Percentiles rank a stretch among this genome's conserved stretches.
phyloP scores from a whole-genome alignment of 30 jellyfish, hydroid and myxozoan genomes.

The Hydractinia symbiolongicarpus region DNA sequence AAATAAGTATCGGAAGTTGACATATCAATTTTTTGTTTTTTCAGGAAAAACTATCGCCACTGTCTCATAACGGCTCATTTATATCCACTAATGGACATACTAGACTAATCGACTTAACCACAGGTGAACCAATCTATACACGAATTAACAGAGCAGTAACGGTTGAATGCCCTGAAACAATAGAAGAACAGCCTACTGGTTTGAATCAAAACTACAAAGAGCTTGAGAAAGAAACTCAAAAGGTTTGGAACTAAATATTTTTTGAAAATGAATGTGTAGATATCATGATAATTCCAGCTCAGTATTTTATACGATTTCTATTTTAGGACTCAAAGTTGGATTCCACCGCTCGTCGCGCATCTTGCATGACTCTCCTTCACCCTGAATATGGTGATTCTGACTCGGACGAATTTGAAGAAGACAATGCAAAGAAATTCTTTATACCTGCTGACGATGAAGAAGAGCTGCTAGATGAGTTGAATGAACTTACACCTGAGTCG shows the following conservation, averaged over 20 bases:
- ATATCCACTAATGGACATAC: not conserved
- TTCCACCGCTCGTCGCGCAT: conserved; percentile 33
- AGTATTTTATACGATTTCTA: too few species aligned
- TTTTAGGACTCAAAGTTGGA: not conserved
- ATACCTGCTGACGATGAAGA: conserved; percentile 81
- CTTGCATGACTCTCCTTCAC: conserved; percentile 43
- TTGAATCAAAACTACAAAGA: too few species aligned
- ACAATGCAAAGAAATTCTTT: conserved; percentile 26
- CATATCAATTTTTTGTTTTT: not conserved
- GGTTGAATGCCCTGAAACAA: not conserved
- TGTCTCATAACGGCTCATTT: not conserved
- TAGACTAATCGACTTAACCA: not conserved
- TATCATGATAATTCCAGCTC: too few species aligned
- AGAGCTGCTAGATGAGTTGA: conserved; percentile 57
- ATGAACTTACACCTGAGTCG: conserved; percentile 29
- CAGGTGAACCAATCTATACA: conserved; percentile 34
- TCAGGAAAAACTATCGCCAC: not conserved
- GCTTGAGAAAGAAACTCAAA: too few species aligned
- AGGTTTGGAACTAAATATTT: too few species aligned
- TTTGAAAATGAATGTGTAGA: too few species aligned
- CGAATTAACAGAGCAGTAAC: conserved; percentile 9
- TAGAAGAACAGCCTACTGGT: not conserved
- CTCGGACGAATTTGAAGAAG: conserved; percentile 30
- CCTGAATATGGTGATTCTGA: conserved; percentile 79
- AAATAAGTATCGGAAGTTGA: not conserved